Evolutionary conservation across 2,888 invertebrate genomes (phyloP), one percentile per base, ranked within the genome.

Genomic region (Rhabditoides inermis): DNA sequence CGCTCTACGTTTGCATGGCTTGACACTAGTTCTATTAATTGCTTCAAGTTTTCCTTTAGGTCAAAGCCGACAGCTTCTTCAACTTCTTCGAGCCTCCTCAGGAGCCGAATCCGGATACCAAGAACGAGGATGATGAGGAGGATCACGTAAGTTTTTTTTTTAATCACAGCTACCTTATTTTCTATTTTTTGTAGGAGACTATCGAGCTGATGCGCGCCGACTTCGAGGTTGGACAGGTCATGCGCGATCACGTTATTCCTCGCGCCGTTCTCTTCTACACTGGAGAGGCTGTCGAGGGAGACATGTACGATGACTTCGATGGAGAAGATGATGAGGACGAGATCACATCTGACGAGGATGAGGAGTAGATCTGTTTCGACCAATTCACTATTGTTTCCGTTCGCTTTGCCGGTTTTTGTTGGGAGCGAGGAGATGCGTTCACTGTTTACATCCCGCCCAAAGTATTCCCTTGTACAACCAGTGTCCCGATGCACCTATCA

Each of bases 201-300:
- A 88, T 86, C 79, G 84, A 85, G 67, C 81, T 91, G 65, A 81
- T 95, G 63, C 88, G 89, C 10, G 86, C 87, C 50, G 98, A 98
- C 81, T 98, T 91, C 80, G 95, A 98, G 82, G 88, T 98, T 78
- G 98, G 98, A 2, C 95, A 98, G 81, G 90, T 91, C 79, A 86
- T 98, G 77, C 85, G 92, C 69, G 94, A 98, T 79, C 84, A 92
- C 64, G 86, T 98, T 64, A 87, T 98, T 60, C 92, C 95, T n/a
- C 85, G 90, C 77, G 95, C 95, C 53, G 88, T 94, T 49, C 84
- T 98, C 45, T 92, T 89, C 77, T 98, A 86, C 81, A 98, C 95
- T 56, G 98, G 98, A 41, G 74, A 74, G 54, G 58, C 60, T 32
- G 56, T 64, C 10, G 65, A 63, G 2, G 70, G 69, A 35, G 54